phyloP scores from a whole-genome alignment of 1,140 invertebrate genomes.

The Homarus americanus region DNA sequence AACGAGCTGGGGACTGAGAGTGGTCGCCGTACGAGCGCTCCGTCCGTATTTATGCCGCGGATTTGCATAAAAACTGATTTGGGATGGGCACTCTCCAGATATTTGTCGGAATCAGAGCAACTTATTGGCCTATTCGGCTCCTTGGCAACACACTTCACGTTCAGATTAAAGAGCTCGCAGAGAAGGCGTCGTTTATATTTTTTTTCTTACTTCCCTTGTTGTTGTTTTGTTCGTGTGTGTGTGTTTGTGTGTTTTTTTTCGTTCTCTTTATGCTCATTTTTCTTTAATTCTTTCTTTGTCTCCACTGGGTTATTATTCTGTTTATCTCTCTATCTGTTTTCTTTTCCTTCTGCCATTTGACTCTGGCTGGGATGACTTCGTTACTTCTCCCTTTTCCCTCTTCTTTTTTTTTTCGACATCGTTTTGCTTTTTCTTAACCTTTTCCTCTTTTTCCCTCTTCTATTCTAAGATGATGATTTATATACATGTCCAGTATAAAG shows the following conservation, averaged over 20 bases:
- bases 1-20: slow-evolving; percentile 35
- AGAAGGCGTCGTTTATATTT: slow-evolving; percentile 62
- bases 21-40: slow-evolving; percentile 33
- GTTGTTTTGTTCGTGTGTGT: slow-evolving; percentile 28
- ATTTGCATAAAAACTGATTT: slow-evolving; percentile 75
- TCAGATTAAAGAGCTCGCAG: slow-evolving; percentile 67
- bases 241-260: slow-evolving; percentile 13
- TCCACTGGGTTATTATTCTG: neutral
- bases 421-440: neutral
- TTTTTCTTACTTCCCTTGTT: slow-evolving; percentile 8
- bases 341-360: too few species aligned
- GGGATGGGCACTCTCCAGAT: slow-evolving; percentile 74
- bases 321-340: too few species aligned
- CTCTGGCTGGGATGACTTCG: too few species aligned
- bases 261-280: neutral
- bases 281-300: slow-evolving; percentile 6
- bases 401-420: slow-evolving; percentile 19
- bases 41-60: slow-evolving; percentile 60
- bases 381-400: neutral
- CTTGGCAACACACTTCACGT: slow-evolving; percentile 67
- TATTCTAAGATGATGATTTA: neutral
- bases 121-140: slow-evolving; percentile 73
- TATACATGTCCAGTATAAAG: too few species aligned
- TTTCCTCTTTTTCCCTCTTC: neutral
- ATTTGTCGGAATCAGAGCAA: slow-evolving; percentile 75